Evolutionary conservation across 2,888 invertebrate genomes (phyloP).

Genomic region (Macrophya alboannulata): DNA sequence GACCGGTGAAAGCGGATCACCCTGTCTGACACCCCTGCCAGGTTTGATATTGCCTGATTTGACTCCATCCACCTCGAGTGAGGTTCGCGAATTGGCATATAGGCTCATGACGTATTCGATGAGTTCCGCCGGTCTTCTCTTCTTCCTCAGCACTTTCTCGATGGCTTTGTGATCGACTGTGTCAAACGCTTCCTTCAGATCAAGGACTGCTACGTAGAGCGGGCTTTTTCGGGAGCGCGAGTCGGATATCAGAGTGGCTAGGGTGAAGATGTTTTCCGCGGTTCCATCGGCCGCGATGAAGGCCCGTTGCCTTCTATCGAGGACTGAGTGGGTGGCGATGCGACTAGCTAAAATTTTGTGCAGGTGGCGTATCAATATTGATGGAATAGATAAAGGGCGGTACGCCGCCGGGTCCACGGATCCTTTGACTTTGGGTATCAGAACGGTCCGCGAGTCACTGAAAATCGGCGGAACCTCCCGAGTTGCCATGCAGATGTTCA

Average conservation of each 20-base stretch:
- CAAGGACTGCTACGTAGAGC: slow-evolving; percentile 60
- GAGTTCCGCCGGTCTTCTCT: slow-evolving; percentile 54
- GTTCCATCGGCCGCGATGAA: slow-evolving; percentile 57
- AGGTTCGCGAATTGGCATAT: not conserved
- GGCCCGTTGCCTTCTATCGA: slow-evolving; percentile 52
- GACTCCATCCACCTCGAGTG: slow-evolving; percentile 5
- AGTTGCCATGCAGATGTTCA: not conserved
- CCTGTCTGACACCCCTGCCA: slow-evolving; percentile 59
- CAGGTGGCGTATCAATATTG: slow-evolving; percentile 56
- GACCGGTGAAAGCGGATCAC: slow-evolving; percentile 61
- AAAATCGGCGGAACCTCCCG: not conserved
- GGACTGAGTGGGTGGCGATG: not conserved
- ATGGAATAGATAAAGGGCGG: slow-evolving; percentile 59
- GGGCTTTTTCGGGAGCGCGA: not conserved
- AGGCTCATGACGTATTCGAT: slow-evolving; percentile 47
- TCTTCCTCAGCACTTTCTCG: slow-evolving; percentile 35
- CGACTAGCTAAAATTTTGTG: slow-evolving; percentile 56
- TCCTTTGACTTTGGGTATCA: not conserved
- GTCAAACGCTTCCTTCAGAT: slow-evolving; percentile 65
- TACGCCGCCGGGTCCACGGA: not conserved
- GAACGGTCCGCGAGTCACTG: not conserved
- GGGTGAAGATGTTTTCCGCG: slow-evolving; percentile 49
- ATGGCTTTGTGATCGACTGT: slow-evolving; percentile 60
- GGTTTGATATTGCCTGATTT: slow-evolving; percentile 15
- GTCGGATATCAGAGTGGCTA: slow-evolving; percentile 41